Percentiles rank a stretch among this genome's conserved stretches.
phyloP scores from a whole-genome alignment of 2,888 invertebrate genomes.

The Temnothorax unifasciatus region DNA sequence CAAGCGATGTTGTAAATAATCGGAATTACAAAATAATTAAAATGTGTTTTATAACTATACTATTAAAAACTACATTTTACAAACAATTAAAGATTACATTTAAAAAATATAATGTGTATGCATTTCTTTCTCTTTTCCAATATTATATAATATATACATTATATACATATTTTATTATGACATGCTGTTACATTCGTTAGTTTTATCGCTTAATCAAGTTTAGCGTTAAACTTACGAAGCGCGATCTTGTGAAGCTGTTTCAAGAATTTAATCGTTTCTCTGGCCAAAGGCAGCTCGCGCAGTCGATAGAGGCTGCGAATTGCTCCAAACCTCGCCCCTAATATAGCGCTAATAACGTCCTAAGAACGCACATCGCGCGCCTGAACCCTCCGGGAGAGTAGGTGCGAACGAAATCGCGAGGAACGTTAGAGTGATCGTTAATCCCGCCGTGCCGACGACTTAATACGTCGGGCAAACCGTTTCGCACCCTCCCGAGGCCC shows the following conservation, averaged over 20 bases:
- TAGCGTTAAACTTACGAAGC: conserved; percentile 16
- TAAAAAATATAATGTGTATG: neutral
- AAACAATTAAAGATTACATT: too few species aligned
- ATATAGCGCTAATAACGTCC: conserved; percentile 72
- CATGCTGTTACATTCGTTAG: neutral
- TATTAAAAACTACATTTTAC: neutral
- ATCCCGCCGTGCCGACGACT: conserved; percentile 77
- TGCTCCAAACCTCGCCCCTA: conserved; percentile 60
- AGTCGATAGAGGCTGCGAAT: conserved; percentile 28
- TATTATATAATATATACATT: neutral
- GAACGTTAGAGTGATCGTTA: conserved; percentile 75
- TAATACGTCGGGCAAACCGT: conserved; percentile 82
- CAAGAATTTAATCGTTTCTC: neutral
- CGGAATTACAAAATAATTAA: neutral
- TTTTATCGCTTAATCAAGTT: conserved; percentile 6
- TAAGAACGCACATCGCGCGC: conserved; percentile 64
- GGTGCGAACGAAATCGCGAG: conserved; percentile 75
- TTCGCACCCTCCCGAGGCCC: conserved; percentile 64
- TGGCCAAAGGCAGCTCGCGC: neutral
- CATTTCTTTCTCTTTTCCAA: neutral
- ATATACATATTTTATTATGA: neutral
- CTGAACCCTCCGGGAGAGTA: conserved; percentile 44
- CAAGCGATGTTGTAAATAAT: neutral
- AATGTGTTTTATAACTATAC: neutral
- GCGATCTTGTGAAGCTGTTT: neutral